Evolutionary conservation across 2,888 invertebrate genomes (phyloP), one percentile per base, ranked within the genome.

Genomic region (Synergus japonicus): DNA sequence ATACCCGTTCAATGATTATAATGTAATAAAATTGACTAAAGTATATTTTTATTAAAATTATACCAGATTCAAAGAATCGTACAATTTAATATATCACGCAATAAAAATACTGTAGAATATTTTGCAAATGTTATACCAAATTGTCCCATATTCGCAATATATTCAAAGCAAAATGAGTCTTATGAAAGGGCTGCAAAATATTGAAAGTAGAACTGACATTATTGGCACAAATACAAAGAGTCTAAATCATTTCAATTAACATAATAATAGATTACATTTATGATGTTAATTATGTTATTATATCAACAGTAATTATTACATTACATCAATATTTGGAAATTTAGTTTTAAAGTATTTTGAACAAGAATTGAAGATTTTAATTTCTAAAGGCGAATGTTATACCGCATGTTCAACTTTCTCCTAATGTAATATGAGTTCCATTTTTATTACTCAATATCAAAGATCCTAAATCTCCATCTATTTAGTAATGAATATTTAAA

Each of bases 361-460:
- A n/a, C n/a, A 18, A 9, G 8, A 54, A 9, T 54, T 54, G 9
- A n/a, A n/a, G 22, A 49, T 69, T 69, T 37, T 69, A 2, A 49
- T 29, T 49, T 69, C 29, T 29, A 29, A 69, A 69, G 46, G 22
- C 22, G 22, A 49, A 46, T 67, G 13, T 69, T 69, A 29, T 22
- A 22, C 41, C 43, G 29, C 13, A 69, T 46, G 9, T 29, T 22
- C 22, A 44, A 15, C 69, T 69, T 69, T 69, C 69, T 49, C 69
- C 29, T 46, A 69, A 37, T 37, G 37, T 69, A 22, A 54, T 54
- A 29, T 69, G 69, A 49, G 46, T 69, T 46, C 15, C 49, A 69
- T 69, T 49, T 69, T 69, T 49, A 69, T 69, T 69, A 29, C 69
- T 69, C 49, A 69, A 69, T 69, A 13, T 69, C 22, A 10, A 69